Percentiles rank a stretch among this genome's conserved stretches.
These are phyloP conservation scores for Gymnogyps californianus DNA, from an alignment of 2,113 vertebrate genomes.

Conservation along the genomic window DNA sequence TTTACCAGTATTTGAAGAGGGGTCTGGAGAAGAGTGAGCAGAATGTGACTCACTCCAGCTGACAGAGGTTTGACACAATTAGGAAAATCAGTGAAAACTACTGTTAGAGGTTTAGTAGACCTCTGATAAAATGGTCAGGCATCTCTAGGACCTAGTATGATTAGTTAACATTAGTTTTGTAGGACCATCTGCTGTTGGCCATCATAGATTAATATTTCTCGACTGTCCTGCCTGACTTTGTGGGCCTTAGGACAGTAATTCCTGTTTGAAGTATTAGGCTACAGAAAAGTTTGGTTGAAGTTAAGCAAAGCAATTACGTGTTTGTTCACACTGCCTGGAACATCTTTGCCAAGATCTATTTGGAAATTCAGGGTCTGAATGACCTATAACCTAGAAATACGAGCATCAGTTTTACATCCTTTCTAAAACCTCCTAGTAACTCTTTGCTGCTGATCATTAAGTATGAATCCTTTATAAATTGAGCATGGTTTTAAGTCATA, in stretches of 20 bases:
- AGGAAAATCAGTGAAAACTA: background rate
- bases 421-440: background rate
- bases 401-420: background rate
- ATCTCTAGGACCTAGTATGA: background rate
- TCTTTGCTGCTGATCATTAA: background rate
- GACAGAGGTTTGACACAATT: background rate
- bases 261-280: background rate
- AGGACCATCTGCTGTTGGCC: background rate
- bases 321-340: background rate
- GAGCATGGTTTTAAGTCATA: background rate
- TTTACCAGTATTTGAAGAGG: background rate
- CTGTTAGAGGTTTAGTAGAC: background rate
- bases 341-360: background rate
- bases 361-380: background rate
- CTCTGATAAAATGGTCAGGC: background rate
- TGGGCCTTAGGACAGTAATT: background rate
- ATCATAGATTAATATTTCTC: background rate
- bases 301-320: background rate
- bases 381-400: background rate
- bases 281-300: background rate
- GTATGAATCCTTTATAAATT: background rate
- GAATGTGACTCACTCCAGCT: background rate
- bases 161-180: background rate
- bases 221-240: background rate
- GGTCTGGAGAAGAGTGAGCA: background rate